Percentiles rank a stretch among this genome's conserved stretches.
Conservation (phyloP, 2,113 vertebrate species). For the Rattus rattus region DNA sequence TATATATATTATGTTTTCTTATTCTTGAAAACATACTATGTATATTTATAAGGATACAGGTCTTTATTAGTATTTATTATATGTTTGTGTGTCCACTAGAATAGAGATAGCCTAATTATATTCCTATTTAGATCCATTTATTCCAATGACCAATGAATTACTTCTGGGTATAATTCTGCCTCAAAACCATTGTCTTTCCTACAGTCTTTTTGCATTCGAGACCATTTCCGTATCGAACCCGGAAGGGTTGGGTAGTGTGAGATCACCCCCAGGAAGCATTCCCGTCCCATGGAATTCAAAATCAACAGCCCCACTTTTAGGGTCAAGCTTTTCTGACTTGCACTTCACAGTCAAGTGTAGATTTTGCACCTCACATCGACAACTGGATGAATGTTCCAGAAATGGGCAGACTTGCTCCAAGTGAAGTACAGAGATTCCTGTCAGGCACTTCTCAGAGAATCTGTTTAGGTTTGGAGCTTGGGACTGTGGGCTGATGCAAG, state of each 20-base stretch:
- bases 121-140: background rate
- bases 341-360: accelerated
- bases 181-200: background rate
- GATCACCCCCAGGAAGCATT: background rate
- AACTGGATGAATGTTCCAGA: background rate
- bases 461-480: background rate
- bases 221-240: background rate
- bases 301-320: no score
- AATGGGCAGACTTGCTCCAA: accelerated
- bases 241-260: background rate
- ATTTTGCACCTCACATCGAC: background rate
- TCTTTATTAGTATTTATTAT: background rate
- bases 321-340: background rate
- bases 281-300: background rate
- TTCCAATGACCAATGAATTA: background rate
- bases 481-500: accelerated
- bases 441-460: background rate
- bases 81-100: background rate
- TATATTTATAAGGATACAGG: background rate
- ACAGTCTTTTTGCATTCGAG: background rate
- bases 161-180: background rate
- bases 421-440: background rate
- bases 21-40: background rate
- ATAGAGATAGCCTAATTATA: background rate
- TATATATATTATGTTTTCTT: background rate